A percentile compares a stretch with the other conserved stretches of the same genome.
These are phyloP conservation scores for Xestia ashworthii DNA, from an alignment of 2,888 invertebrate genomes.

Conservation along the genomic window DNA sequence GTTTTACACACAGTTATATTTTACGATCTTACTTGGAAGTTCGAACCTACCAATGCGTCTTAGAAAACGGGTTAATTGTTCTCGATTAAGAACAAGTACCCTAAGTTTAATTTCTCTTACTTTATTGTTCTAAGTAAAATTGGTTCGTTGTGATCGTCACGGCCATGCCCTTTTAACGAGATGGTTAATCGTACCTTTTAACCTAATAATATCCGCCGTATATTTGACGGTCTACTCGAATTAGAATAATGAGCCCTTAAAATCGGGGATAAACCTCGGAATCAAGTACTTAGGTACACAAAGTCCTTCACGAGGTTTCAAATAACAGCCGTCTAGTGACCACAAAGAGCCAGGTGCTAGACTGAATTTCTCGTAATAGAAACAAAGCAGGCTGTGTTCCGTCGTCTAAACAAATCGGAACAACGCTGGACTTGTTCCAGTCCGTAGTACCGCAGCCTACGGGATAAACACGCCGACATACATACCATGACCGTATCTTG, in stretches of 20 bases:
- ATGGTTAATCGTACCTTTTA: not conserved
- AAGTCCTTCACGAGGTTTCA: constrained; percentile 13
- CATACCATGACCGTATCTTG: constrained; percentile 56
- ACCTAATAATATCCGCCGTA: not conserved
- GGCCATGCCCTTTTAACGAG: not conserved
- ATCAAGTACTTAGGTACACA: not conserved
- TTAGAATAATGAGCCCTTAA: not conserved
- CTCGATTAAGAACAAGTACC: constrained; percentile 42
- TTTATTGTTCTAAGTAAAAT: constrained; percentile 25
- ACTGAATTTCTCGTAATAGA: constrained; percentile 52
- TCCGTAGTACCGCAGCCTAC: constrained; percentile 50
- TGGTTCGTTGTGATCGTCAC: constrained; percentile 1
- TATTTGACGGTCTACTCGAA: not conserved
- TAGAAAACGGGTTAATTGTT: constrained; percentile 57
- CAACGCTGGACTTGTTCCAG: constrained; percentile 67
- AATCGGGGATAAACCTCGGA: not conserved
- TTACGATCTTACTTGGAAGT: constrained; percentile 45
- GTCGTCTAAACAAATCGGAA: constrained; percentile 69
- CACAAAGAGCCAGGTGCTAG: constrained; percentile 57
- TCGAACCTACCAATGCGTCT: constrained; percentile 32
- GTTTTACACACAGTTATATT: constrained; percentile 44
- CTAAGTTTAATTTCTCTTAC: constrained; percentile 37
- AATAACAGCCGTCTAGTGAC: constrained; percentile 25
- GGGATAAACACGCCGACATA: constrained; percentile 59
- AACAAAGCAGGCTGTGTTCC: constrained; percentile 73